Evolutionary conservation across 2,888 invertebrate genomes (phyloP), one percentile per base, ranked within the genome.

Genomic region (Polydrusus cervinus): DNA sequence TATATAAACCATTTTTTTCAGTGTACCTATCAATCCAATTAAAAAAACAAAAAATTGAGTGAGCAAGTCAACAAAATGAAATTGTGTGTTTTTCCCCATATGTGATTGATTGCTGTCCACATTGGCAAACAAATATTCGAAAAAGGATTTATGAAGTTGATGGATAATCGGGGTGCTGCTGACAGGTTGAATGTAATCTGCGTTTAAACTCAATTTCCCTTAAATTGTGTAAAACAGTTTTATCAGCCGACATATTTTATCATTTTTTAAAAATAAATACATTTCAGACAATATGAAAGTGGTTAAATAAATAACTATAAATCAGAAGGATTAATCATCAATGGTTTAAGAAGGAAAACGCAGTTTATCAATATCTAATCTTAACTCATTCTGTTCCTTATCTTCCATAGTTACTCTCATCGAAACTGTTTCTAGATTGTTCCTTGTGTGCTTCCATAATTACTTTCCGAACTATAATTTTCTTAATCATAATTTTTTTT

Each of bases 21-120:
- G n/a, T 51, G 51, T 51, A 51, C 20, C 18, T 20, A 51, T 51
- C 20, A 51, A 51, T 51, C 51, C 51, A 51, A 51, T 51, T 51
- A 30, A 30, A 55, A 55, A 55, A 51, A 51, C 51, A 51, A 55
- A 55, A 55, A 25, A 55, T 30, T 51, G 55, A 55, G 55, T 55
- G 30, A 55, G 30, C 14, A 55, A 55, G 55, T 30, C 25, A 55
- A 55, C 30, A 25, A 25, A 55, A 55, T 30, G 30, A 30, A 55
- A 55, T 30, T 55, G 55, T 55, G 30, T 25, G 30, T 55, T 55
- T 55, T 55, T n/a, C 14, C 55, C 55, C 55, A 55, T 55, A 30
- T 55, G 55, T 55, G 55, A 55, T 55, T 55, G 55, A 55, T 55
- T 55, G 55, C 30, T 55, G 55, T 55, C 55, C 55, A 55, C 55